These are phyloP conservation scores for Picathartes gymnocephalus DNA, from an alignment of 2,113 vertebrate species.

Conservation along the genomic window DNA sequence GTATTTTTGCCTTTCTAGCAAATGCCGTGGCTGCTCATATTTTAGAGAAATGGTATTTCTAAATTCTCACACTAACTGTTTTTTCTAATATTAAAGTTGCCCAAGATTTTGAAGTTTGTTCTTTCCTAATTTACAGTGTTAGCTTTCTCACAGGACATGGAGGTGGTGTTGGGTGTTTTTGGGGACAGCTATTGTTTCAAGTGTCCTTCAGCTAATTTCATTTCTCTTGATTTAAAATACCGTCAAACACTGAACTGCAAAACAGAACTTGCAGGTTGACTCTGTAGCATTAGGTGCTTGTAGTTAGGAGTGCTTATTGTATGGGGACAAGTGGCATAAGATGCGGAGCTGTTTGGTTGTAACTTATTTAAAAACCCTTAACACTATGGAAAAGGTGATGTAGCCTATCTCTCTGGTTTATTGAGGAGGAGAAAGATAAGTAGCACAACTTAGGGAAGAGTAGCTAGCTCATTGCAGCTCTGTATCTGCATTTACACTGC, in stretches of 20 bases:
- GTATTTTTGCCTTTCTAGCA: not conserved
- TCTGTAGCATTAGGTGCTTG: not conserved
- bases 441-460: not conserved
- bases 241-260: not conserved
- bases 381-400: not conserved
- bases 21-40: not conserved
- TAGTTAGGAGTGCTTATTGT: not conserved
- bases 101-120: not conserved
- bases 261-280: not conserved
- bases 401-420: not conserved
- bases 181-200: not conserved
- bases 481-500: not conserved
- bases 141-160: not conserved
- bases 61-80: not conserved
- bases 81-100: not conserved
- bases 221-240: not conserved
- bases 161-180: not conserved
- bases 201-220: not conserved
- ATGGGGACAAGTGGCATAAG: not conserved
- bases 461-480: not conserved
- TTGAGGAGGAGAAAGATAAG: rapidly evolving
- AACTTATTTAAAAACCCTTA: not conserved
- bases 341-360: not conserved
- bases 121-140: not conserved
- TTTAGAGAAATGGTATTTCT: not conserved